Evolutionary conservation across 2,888 invertebrate genomes (phyloP).

Genomic region (Erynnis tages): DNA sequence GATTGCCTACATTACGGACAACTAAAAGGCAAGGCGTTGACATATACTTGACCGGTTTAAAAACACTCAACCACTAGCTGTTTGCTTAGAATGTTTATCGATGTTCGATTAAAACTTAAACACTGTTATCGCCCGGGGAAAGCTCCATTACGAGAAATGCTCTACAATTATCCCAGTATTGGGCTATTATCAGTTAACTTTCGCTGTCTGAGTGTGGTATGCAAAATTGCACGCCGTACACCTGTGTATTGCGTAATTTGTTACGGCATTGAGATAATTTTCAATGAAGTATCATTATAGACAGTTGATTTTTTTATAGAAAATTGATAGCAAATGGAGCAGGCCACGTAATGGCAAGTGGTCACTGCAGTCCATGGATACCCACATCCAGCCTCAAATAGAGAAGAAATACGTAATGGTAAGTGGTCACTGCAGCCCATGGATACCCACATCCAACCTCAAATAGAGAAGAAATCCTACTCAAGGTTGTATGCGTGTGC

Average conservation of each 20-base stretch:
- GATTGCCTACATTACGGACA: not conserved
- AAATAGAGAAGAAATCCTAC: no score
- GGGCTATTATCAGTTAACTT: conserved; percentile 17
- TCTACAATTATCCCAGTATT: conserved; percentile 19
- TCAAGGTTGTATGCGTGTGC: no score
- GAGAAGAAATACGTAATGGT: no score
- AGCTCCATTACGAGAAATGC: conserved; percentile 21
- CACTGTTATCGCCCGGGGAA: conserved; percentile 22
- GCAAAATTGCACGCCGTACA: conserved; percentile 1
- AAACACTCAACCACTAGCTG: not conserved
- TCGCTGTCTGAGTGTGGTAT: conserved; percentile 13
- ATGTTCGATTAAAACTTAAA: conserved; percentile 21
- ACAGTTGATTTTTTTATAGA: no score
- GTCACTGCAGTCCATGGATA: no score
- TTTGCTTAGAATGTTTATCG: conserved; percentile 20
- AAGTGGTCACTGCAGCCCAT: no score
- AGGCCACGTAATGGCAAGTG: no score
- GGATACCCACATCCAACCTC: no score
- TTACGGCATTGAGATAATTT: not conserved
- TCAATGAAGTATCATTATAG: no score
- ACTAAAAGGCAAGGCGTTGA: conserved; percentile 1
- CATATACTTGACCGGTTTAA: conserved; percentile 17
- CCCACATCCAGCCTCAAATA: no score
- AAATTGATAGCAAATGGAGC: no score
- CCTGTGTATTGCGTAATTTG: not conserved